phyloP scores from a whole-genome alignment of 2,888 invertebrate genomes.

The Mythimna vitellina region DNA sequence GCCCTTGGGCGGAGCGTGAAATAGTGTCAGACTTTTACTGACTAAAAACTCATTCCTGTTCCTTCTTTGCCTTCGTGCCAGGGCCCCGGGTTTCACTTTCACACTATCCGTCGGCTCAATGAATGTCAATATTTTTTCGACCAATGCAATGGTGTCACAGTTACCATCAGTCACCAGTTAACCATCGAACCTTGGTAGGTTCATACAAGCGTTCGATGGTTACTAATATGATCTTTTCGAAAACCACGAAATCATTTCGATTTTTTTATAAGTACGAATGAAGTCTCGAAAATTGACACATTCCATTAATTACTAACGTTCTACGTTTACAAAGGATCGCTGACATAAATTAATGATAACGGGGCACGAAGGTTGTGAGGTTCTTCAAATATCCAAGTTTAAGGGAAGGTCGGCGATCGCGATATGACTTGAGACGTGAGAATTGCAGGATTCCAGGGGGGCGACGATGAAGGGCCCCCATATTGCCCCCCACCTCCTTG shows the following conservation, averaged over 20 bases:
- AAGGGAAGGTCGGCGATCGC: conserved; percentile 42
- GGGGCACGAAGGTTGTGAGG: conserved; percentile 9
- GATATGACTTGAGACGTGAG: conserved; percentile 58
- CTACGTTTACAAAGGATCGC: background rate
- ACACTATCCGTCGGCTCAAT: too few species aligned
- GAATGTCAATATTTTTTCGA: too few species aligned
- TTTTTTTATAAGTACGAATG: background rate
- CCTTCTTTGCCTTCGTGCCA: too few species aligned
- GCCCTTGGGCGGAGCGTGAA: too few species aligned
- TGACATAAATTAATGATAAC: conserved; percentile 41
- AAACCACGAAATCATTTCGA: background rate
- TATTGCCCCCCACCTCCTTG: background rate
- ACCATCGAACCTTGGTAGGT: too few species aligned
- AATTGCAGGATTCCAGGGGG: conserved; percentile 28
- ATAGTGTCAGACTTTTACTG: too few species aligned
- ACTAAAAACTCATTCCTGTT: too few species aligned
- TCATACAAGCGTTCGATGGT: background rate
- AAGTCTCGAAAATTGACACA: conserved; percentile 3
- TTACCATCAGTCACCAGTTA: too few species aligned
- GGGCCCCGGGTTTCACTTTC: too few species aligned
- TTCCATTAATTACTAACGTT: conserved; percentile 29
- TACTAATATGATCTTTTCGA: background rate
- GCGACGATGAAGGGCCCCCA: background rate
- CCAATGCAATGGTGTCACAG: too few species aligned
- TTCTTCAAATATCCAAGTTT: conserved; percentile 46